phyloP scores from a whole-genome alignment of 2,113 vertebrate genomes.

The Crypturellus undulatus region DNA sequence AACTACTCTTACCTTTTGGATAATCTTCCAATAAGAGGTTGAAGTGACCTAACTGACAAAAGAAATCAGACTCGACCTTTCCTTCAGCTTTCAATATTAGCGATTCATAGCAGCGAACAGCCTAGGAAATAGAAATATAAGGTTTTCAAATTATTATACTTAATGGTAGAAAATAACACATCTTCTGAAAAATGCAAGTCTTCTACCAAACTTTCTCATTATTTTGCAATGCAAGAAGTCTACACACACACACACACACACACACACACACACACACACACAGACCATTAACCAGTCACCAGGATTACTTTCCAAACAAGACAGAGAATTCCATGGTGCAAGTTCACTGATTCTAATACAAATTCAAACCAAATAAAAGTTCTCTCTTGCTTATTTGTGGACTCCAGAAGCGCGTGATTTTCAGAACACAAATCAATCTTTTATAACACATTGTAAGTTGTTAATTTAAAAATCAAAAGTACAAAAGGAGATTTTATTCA shows the following conservation, averaged over 20 bases:
- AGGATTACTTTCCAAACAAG: background rate
- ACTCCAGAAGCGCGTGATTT: background rate
- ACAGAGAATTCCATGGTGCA: background rate
- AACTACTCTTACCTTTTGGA: conserved; percentile 92
- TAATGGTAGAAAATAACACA: background rate
- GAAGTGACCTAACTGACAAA: conserved; percentile 99
- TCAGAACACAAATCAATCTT: background rate
- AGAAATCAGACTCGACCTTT: conserved; percentile 97
- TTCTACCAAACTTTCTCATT: background rate
- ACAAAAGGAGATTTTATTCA: background rate
- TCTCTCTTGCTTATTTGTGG: background rate
- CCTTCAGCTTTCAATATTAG: conserved; percentile 98
- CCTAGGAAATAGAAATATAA: conserved; percentile 81
- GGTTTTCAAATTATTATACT: conserved; percentile 47
- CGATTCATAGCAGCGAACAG: conserved; percentile 95
- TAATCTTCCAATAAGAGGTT: conserved; percentile 99
- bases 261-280: background rate
- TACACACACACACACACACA: background rate
- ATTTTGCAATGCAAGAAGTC: background rate
- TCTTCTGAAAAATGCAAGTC: background rate
- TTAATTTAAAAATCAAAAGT: background rate
- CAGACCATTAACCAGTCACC: fast-evolving
- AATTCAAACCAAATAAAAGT: background rate
- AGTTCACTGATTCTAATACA: background rate
- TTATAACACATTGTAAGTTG: background rate